These are phyloP conservation scores for Hecatera dysodea DNA, from an alignment of 2,888 invertebrate genomes.

Conservation along the genomic window DNA sequence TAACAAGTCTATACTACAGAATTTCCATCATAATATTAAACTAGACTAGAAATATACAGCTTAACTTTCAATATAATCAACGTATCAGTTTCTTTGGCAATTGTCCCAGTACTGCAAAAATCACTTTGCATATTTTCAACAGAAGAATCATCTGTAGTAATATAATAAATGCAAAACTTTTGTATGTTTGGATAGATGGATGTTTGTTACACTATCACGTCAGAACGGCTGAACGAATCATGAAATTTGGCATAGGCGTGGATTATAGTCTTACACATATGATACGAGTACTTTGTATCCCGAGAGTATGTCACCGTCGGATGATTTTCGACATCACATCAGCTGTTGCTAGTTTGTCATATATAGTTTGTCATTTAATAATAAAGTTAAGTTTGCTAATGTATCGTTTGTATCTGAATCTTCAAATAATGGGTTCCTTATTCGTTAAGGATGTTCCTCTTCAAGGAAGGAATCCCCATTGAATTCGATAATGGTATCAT, in stretches of 20 bases:
- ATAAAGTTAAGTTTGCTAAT: constrained; percentile 11
- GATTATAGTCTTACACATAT: too few relatives aligned
- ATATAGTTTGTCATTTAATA: constrained; percentile 21
- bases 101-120: constrained; percentile 34
- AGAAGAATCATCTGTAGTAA: constrained; percentile 12
- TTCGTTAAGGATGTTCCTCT: constrained; percentile 24
- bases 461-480: constrained; percentile 44
- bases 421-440: constrained; percentile 28
- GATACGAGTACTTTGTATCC: too few relatives aligned
- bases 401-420: constrained; percentile 34
- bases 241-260: too few relatives aligned
- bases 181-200: too few relatives aligned
- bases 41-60: constrained; percentile 14
- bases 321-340: too few relatives aligned
- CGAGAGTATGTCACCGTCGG: too few relatives aligned
- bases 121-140: constrained; percentile 37
- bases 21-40: constrained; percentile 1
- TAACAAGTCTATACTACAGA: background rate
- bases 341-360: too few relatives aligned
- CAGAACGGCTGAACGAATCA: too few relatives aligned
- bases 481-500: constrained; percentile 47
- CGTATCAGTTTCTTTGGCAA: constrained; percentile 43
- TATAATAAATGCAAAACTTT: too few relatives aligned
- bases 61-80: constrained; percentile 24
- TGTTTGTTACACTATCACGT: too few relatives aligned